Conservation (phyloP, 2,797 vertebrate species). For the Sphenopsis melanotis region DNA sequence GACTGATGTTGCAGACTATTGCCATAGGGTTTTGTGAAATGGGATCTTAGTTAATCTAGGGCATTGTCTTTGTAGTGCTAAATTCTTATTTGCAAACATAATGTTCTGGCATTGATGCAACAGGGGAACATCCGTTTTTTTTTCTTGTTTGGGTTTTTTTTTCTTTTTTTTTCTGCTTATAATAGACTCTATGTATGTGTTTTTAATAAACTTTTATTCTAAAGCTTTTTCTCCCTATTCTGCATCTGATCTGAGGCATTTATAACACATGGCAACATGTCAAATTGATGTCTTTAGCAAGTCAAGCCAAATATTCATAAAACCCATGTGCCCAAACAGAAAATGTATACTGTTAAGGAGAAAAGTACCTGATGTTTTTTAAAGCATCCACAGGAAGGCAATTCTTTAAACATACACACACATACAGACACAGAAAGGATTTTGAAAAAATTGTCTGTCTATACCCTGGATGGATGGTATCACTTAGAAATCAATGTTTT, state of each 20-base stretch:
- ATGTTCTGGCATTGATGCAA: slow-evolving; percentile 63
- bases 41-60: slow-evolving; percentile 72
- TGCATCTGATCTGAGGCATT: slow-evolving; percentile 52
- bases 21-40: slow-evolving; percentile 73
- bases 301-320: slow-evolving; percentile 62
- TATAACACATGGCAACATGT: slow-evolving; percentile 48
- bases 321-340: slow-evolving; percentile 37
- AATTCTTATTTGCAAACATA: slow-evolving; percentile 70
- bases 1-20: slow-evolving; percentile 70
- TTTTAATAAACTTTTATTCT: slow-evolving; percentile 67
- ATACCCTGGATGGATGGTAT: neutral
- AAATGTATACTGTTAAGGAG: slow-evolving; percentile 8
- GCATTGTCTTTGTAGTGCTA: slow-evolving; percentile 67
- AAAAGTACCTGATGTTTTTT: slow-evolving; percentile 34
- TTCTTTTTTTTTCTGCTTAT: neutral
- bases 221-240: slow-evolving; percentile 36
- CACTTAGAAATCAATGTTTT: slow-evolving; percentile 5
- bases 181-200: slow-evolving; percentile 45
- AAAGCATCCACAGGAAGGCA: neutral
- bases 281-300: slow-evolving; percentile 56
- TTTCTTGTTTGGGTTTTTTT: neutral
- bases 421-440: neutral
- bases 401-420: neutral
- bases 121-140: slow-evolving; percentile 49
- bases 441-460: neutral